Percentiles rank a stretch among this genome's conserved stretches.
Evolutionary conservation across 2,888 invertebrate species (phyloP).

Genomic region (Argynnis bischoffii): DNA sequence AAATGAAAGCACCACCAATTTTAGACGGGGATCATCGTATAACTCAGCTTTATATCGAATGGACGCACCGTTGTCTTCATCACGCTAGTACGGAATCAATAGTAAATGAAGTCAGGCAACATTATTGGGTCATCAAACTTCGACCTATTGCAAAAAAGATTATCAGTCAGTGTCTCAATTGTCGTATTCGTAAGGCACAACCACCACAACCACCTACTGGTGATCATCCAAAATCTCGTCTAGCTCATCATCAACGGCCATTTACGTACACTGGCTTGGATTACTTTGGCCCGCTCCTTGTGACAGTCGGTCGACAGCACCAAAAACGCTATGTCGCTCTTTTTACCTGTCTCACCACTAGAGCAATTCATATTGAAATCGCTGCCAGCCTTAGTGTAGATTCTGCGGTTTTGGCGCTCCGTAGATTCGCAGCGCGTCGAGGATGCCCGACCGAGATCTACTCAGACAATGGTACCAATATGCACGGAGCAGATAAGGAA

Average conservation of each 20-base stretch:
- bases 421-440: slow-evolving; percentile 39
- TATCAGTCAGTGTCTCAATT: too few species aligned
- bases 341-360: slow-evolving; percentile 32
- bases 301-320: slow-evolving; percentile 31
- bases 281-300: not conserved
- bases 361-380: slow-evolving; percentile 31
- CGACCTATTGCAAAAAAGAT: too few species aligned
- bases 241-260: too few species aligned
- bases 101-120: slow-evolving; percentile 33
- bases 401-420: slow-evolving; percentile 39
- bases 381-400: slow-evolving; percentile 22
- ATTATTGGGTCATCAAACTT: too few species aligned
- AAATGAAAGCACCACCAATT: not conserved
- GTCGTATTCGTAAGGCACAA: too few species aligned
- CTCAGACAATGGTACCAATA: slow-evolving; percentile 42
- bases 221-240: too few species aligned
- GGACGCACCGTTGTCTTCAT: slow-evolving; percentile 14
- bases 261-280: too few species aligned
- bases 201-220: too few species aligned
- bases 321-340: slow-evolving; percentile 34
- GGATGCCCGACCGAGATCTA: slow-evolving; percentile 37
- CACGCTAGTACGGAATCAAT: slow-evolving; percentile 25
- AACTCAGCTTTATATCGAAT: not conserved
- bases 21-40: not conserved
- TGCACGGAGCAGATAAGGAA: slow-evolving; percentile 36